Percentiles rank a stretch among this genome's conserved stretches.
Conservation (phyloP, 2,113 vertebrate species). For the Protobothrops mucrosquamatus region DNA sequence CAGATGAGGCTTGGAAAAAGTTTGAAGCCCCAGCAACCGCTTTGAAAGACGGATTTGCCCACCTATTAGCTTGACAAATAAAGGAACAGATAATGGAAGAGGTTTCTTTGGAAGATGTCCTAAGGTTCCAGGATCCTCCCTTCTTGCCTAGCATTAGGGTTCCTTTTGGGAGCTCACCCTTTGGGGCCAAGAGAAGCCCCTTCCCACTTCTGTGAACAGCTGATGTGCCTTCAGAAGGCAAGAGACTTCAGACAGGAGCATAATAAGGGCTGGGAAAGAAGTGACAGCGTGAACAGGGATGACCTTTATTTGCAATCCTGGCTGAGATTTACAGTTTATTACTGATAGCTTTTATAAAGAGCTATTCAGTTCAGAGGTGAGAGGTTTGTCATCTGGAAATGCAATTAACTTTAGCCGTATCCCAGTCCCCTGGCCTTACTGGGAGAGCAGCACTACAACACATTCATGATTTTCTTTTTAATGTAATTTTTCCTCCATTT, state of each 20-base stretch:
- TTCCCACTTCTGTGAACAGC: conserved; percentile 68
- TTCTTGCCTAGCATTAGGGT: neutral
- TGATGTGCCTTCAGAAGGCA: conserved; percentile 73
- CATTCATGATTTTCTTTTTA: conserved; percentile 69
- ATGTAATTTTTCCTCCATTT: conserved; percentile 74
- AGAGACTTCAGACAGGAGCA: conserved; percentile 71
- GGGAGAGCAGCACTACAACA: conserved; percentile 71
- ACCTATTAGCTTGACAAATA: neutral
- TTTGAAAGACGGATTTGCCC: neutral
- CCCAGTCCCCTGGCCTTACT: conserved; percentile 81
- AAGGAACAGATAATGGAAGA: neutral
- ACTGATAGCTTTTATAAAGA: conserved; percentile 90
- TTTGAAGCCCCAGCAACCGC: neutral
- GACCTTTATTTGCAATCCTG: conserved; percentile 90
- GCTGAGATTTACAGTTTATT: conserved; percentile 89
- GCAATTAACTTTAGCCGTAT: conserved; percentile 87
- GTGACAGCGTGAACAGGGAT: conserved; percentile 78
- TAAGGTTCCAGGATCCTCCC: neutral
- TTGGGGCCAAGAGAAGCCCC: conserved; percentile 45
- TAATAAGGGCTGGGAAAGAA: conserved; percentile 78
- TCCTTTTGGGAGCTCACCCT: neutral
- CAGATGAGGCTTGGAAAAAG: neutral
- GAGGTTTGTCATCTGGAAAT: conserved; percentile 90
- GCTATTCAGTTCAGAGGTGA: conserved; percentile 88
- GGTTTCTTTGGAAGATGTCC: neutral